Conservation (phyloP, 2,797 vertebrate species). For the Gymnoscopelus microlampas region DNA sequence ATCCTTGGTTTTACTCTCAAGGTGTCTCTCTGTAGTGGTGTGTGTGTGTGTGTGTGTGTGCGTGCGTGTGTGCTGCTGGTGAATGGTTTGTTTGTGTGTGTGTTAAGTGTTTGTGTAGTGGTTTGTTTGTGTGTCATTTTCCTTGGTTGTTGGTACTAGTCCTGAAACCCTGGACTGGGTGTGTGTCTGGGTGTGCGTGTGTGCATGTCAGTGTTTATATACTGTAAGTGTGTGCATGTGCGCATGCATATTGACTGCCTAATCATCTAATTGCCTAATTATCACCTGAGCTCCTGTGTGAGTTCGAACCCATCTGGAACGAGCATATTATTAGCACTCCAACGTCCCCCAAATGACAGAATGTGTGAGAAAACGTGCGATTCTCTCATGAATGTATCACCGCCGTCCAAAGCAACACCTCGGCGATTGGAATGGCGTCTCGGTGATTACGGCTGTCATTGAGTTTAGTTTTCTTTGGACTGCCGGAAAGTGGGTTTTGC, state of each 20-base stretch:
- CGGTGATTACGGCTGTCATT: not conserved
- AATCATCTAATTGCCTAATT: slow-evolving; percentile 41
- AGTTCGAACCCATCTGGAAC: slow-evolving; percentile 53
- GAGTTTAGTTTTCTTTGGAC: no score
- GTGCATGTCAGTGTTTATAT: not conserved
- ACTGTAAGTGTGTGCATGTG: no score
- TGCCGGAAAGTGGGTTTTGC: no score
- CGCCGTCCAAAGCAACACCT: no score
- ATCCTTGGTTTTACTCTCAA: slow-evolving; percentile 66
- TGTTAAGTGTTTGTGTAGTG: not conserved
- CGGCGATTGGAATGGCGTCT: not conserved
- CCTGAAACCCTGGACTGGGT: no score
- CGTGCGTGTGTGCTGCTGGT: not conserved
- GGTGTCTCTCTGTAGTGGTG: slow-evolving; percentile 62
- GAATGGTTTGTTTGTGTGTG: not conserved
- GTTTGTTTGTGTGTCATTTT: slow-evolving; percentile 4
- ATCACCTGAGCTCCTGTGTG: slow-evolving; percentile 55
- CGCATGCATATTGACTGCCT: no score
- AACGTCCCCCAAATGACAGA: slow-evolving; percentile 41
- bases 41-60: slow-evolving; percentile 1
- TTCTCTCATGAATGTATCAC: slow-evolving; percentile 1
- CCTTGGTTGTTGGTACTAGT: slow-evolving; percentile 4
- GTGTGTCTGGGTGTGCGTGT: slow-evolving; percentile 4
- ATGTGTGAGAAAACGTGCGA: slow-evolving; percentile 34
- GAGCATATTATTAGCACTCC: slow-evolving; percentile 48